Percentiles rank a stretch among this genome's conserved stretches.
Evolutionary conservation across 2,797 vertebrate species (phyloP).

Genomic region (Gymnodraco acuticeps): DNA sequence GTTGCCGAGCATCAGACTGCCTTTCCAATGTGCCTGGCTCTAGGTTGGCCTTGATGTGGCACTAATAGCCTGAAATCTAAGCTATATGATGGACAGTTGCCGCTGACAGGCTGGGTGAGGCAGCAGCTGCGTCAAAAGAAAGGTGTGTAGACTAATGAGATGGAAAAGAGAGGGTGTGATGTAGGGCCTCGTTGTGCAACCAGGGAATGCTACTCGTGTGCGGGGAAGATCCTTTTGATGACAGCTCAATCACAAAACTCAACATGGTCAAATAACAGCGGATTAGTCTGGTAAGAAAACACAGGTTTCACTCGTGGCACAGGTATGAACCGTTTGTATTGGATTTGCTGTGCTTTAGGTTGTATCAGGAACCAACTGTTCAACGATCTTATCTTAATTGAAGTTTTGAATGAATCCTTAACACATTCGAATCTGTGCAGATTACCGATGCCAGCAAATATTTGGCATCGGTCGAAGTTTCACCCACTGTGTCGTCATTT

Average conservation of each 20-base stretch:
- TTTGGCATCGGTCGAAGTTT: constrained; percentile 54
- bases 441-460: constrained; percentile 14
- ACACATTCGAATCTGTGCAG: background rate
- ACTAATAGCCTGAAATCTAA: constrained; percentile 81
- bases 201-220: constrained; percentile 59
- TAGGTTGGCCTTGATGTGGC: constrained; percentile 77
- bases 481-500: constrained; percentile 60
- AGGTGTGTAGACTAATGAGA: constrained; percentile 89
- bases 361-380: constrained; percentile 9
- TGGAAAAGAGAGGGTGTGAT: constrained; percentile 82
- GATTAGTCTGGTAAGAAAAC: constrained; percentile 32
- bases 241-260: constrained; percentile 75
- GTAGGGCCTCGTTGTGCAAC: constrained; percentile 71
- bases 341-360: constrained; percentile 22
- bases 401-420: constrained; percentile 10
- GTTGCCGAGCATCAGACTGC: constrained; percentile 62
- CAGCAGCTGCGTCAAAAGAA: constrained; percentile 85
- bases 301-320: constrained; percentile 28
- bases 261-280: constrained; percentile 57
- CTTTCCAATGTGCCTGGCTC: constrained; percentile 56
- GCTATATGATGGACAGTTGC: constrained; percentile 82
- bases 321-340: constrained; percentile 26
- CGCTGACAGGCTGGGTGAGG: constrained; percentile 81
- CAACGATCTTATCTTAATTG: constrained; percentile 9
- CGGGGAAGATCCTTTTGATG: constrained; percentile 64